phyloP scores from a whole-genome alignment of 37 sponge, comb jelly and placozoan species.

The Tethya wilhelma region DNA sequence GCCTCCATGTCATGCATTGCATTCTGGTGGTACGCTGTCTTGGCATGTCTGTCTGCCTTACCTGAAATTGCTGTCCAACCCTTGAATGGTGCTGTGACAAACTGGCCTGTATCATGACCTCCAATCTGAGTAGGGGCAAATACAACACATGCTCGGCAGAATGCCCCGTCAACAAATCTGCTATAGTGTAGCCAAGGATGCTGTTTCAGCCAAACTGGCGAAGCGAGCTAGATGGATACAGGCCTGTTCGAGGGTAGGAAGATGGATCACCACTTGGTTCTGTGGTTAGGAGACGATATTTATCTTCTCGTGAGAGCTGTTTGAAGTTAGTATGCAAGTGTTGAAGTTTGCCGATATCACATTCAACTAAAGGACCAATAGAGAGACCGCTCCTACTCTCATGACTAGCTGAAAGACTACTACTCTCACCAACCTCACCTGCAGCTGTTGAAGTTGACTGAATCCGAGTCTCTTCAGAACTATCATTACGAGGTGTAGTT shows the following conservation, averaged over 20 bases:
- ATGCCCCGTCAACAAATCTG: constrained; percentile 28
- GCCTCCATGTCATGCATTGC: background rate
- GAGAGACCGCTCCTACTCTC: too few relatives aligned
- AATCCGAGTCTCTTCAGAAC: too few relatives aligned
- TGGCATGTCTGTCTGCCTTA: background rate
- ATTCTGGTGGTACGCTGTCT: background rate
- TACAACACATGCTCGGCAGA: constrained; percentile 56
- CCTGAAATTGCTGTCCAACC: constrained; percentile 8
- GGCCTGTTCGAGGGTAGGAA: constrained; percentile 53
- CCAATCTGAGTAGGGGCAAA: constrained; percentile 43
- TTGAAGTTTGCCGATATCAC: background rate
- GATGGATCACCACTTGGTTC: constrained; percentile 38
- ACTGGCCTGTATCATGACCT: constrained; percentile 40
- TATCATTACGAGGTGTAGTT: too few relatives aligned
- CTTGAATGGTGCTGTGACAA: constrained; percentile 45
- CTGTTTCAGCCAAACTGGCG: constrained; percentile 55
- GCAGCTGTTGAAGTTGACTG: too few relatives aligned
- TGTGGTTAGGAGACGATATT: constrained; percentile 35
- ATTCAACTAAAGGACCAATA: too few relatives aligned
- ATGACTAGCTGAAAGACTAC: too few relatives aligned
- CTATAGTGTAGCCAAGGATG: constrained; percentile 51
- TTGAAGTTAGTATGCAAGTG: background rate
- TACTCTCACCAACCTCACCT: too few relatives aligned
- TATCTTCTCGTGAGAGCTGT: constrained; percentile 23
- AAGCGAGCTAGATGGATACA: constrained; percentile 31